Evolutionary conservation across 2,113 vertebrate species (phyloP).

Genomic region (Ia io): DNA sequence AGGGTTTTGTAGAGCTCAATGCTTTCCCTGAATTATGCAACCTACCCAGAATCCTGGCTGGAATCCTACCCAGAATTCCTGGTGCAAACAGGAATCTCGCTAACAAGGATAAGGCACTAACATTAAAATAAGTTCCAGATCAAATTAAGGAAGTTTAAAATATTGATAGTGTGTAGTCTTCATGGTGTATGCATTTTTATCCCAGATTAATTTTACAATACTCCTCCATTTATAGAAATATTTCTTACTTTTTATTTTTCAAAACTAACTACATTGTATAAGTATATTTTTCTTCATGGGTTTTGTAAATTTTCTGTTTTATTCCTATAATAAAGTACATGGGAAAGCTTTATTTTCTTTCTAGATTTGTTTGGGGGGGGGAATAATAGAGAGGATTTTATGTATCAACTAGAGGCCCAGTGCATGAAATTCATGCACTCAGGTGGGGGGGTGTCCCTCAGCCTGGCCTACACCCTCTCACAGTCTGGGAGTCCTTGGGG

Average conservation of each 20-base stretch:
- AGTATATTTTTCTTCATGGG: not conserved
- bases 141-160: not conserved
- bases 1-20: not conserved
- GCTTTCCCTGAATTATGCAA: not conserved
- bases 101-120: not conserved
- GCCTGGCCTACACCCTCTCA: too few relatives aligned
- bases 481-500: too few relatives aligned
- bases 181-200: not conserved
- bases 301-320: not conserved
- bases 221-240: not conserved
- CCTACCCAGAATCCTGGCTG: not conserved
- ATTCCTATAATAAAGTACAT: not conserved
- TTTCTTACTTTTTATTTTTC: not conserved
- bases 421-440: too few relatives aligned
- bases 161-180: not conserved
- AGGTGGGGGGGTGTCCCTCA: too few relatives aligned
- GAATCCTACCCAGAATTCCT: not conserved
- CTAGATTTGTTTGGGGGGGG: not conserved
- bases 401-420: not conserved
- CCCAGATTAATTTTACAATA: not conserved
- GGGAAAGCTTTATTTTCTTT: slow-evolving; percentile 18
- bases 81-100: not conserved
- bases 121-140: not conserved
- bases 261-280: not conserved
- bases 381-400: not conserved